Percentiles rank a stretch among this genome's conserved stretches.
Evolutionary conservation across 1,140 invertebrate species (phyloP).

Genomic region (Macrobrachium rosenbergii): DNA sequence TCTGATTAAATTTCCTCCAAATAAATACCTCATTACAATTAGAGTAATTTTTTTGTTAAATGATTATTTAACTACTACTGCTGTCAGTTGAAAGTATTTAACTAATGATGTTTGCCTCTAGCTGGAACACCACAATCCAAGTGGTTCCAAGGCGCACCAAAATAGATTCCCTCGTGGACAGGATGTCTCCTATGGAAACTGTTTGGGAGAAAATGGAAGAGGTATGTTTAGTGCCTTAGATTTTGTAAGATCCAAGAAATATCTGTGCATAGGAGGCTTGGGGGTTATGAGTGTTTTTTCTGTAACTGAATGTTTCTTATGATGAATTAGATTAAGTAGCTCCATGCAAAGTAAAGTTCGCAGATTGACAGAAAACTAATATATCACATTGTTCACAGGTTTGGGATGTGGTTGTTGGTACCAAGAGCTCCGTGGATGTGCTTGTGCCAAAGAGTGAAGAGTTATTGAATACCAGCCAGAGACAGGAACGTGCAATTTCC

Average conservation of each 20-base stretch:
- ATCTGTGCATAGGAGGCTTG: background rate
- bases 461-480: conserved; percentile 84
- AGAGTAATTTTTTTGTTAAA: no score
- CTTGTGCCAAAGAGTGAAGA: conserved; percentile 88
- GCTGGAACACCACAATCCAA: conserved; percentile 30
- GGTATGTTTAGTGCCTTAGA: conserved; percentile 43
- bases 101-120: background rate
- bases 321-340: no score
- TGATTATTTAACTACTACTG: no score
- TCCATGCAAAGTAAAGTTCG: no score
- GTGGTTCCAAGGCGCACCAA: conserved; percentile 48
- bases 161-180: conserved; percentile 61
- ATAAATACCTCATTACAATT: no score
- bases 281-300: background rate
- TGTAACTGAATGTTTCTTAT: no score
- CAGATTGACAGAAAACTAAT: no score
- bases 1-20: no score
- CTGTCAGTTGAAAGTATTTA: no score
- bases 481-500: conserved; percentile 87
- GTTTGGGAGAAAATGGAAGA: conserved; percentile 91
- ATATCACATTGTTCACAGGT: conserved; percentile 70
- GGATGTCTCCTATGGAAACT: conserved; percentile 62
- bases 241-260: no score
- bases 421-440: conserved; percentile 86
- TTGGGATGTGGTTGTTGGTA: conserved; percentile 88